These are phyloP conservation scores for Meandrusa payeni DNA, from an alignment of 2,888 invertebrate species.

Conservation along the genomic window DNA sequence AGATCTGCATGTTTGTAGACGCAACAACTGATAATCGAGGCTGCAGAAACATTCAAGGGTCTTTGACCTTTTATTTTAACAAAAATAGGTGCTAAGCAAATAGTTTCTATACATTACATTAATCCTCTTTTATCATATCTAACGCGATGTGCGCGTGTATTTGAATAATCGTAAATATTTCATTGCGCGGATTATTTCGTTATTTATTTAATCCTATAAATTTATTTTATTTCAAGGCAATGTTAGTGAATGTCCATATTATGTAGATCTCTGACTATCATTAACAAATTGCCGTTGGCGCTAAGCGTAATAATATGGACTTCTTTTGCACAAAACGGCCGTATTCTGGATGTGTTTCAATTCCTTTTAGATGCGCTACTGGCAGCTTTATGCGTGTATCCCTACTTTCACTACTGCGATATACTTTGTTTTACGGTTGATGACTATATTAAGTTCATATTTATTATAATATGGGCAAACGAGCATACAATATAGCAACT, in stretches of 20 bases:
- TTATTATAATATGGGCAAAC: too few species aligned
- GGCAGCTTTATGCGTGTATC: too few species aligned
- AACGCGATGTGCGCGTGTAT: neutral
- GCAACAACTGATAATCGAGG: too few species aligned
- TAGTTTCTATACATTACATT: too few species aligned
- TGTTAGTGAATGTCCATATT: constrained; percentile 52
- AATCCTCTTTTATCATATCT: neutral
- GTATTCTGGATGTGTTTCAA: constrained; percentile 31
- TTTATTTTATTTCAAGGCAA: constrained; percentile 22
- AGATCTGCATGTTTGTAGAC: too few species aligned
- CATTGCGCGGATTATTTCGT: constrained; percentile 27
- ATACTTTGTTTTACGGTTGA: too few species aligned
- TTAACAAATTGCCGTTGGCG: constrained; percentile 68
- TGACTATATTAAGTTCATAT: too few species aligned
- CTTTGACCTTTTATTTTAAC: too few species aligned
- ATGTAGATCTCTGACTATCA: constrained; percentile 55
- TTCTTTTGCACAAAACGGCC: constrained; percentile 27
- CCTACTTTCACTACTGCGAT: too few species aligned
- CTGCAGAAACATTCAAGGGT: too few species aligned
- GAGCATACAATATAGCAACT: too few species aligned
- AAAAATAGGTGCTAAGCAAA: neutral
- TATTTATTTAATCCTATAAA: constrained; percentile 22
- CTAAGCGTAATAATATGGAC: constrained; percentile 40
- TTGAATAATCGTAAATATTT: constrained; percentile 9
- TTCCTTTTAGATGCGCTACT: constrained; percentile 23